Evolutionary conservation across 2,888 invertebrate species (phyloP).

Genomic region (Thera britannica): DNA sequence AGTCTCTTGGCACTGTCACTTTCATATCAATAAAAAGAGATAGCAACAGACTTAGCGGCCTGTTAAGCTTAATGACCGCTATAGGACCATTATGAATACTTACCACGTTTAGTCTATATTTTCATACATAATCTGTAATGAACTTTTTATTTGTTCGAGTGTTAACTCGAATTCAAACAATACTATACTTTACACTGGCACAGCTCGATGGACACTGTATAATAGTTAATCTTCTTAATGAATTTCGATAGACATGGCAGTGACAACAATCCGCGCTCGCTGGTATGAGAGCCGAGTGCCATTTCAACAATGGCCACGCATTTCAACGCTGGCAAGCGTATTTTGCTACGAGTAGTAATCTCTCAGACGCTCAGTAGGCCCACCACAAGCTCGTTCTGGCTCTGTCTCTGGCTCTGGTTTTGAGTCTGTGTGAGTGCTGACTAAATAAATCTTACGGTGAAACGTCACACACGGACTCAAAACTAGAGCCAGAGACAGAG

Average conservation of each 20-base stretch:
- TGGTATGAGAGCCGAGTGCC: constrained; percentile 48
- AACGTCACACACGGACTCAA: no score
- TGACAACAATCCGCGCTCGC: constrained; percentile 46
- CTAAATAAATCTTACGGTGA: no score
- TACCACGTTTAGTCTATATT: neutral
- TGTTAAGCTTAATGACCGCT: neutral
- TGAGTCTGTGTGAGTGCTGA: no score
- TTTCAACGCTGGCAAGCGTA: constrained; percentile 43
- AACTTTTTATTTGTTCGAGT: neutral
- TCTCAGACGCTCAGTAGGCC: constrained; percentile 19
- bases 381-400: constrained; percentile 10
- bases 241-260: constrained; percentile 62
- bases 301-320: constrained; percentile 52
- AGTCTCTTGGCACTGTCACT: no score
- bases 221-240: constrained; percentile 67
- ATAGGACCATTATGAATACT: no score
- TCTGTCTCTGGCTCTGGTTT: neutral
- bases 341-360: constrained; percentile 32
- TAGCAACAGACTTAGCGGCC: no score
- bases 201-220: constrained; percentile 28
- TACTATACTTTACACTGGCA: neutral
- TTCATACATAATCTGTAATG: neutral
- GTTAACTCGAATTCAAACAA: neutral
- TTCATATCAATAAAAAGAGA: no score
- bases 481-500: no score